Evolutionary conservation across 2,113 vertebrate species (phyloP).

Genomic region (Geothlypis trichas): DNA sequence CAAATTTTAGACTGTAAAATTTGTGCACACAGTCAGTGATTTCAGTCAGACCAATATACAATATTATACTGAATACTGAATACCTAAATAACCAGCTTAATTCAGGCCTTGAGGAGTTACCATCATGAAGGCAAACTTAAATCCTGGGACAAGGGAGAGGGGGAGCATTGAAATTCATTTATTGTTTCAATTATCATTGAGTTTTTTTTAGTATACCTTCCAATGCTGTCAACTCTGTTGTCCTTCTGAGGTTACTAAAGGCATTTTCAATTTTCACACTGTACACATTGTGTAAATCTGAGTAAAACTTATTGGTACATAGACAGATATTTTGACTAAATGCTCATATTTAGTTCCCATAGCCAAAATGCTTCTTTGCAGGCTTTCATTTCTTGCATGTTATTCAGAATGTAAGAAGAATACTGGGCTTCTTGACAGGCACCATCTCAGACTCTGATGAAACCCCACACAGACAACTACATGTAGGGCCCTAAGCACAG

Average conservation of each 20-base stretch:
- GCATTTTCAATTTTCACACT: constrained; percentile 27
- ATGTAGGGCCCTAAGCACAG: background rate
- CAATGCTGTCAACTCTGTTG: background rate
- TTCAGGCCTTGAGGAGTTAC: background rate
- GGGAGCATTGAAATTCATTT: background rate
- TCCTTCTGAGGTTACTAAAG: constrained; percentile 30
- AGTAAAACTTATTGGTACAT: background rate
- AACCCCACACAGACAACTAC: fast-evolving
- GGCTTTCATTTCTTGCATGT: background rate
- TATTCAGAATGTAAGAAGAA: background rate
- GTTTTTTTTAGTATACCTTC: constrained; percentile 39
- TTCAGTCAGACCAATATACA: background rate
- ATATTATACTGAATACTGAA: background rate
- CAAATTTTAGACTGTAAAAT: background rate
- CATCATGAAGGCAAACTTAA: background rate
- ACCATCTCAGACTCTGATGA: background rate
- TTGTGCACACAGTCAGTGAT: background rate
- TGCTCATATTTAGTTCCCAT: background rate
- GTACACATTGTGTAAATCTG: constrained; percentile 4
- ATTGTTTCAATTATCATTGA: background rate
- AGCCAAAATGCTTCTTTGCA: background rate
- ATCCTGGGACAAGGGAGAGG: background rate
- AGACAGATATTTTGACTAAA: constrained; percentile 41
- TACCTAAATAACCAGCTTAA: background rate
- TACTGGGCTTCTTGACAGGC: background rate